Base-by-base conservation (phyloP, 2,797 vertebrate genomes). In the Lateolabrax maculatus region DNA sequence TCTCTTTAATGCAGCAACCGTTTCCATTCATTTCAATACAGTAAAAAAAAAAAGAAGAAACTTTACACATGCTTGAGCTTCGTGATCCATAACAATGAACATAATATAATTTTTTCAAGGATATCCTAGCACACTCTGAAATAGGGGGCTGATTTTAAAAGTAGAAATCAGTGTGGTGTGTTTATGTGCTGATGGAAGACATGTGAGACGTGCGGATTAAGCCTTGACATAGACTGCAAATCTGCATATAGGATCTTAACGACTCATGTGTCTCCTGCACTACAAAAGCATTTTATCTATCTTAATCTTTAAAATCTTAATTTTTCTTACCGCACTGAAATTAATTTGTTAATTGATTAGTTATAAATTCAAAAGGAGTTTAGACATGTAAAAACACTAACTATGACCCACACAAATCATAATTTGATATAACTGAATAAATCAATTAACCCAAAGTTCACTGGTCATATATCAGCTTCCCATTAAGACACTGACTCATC, bases 141-240 rank as follows among this genome's bases (percentile, higher is more conserved):
- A 49, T 21, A 9, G 5, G n/a, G 16, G n/a, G 5, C 15, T 46
- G 12, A 27, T 65, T 66, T 41, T 34, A 34, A 19, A 16, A n/a
- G 18, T 27, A 67, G 13, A 19, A 49, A 27, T 12, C 1, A 1
- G 2, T 36, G 13, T 23, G 9, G n/a, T 46, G 10, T 11, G 62
- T 51, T 65, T 37, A 18, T 31, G 27, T 71, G n/a, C 19, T 75
- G 36, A 9, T 34, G 13, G 12, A 75, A 58, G 37, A 69, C 19
- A 25, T 62, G 63, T 60, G 19, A 51, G 52, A 34, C 31, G 48
- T 9, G 36, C 29, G 29, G 0, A 75, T 25, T 1, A 3, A 2
- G 13, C 36, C 25, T 13, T 25, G 18, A 48, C 36, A n/a, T 3
- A 9, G 0, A 34, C 7, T n/a, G 27, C 36, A 57, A 34, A 51